phyloP scores from a whole-genome alignment of 2,113 vertebrate genomes.

The Anguilla rostrata region DNA sequence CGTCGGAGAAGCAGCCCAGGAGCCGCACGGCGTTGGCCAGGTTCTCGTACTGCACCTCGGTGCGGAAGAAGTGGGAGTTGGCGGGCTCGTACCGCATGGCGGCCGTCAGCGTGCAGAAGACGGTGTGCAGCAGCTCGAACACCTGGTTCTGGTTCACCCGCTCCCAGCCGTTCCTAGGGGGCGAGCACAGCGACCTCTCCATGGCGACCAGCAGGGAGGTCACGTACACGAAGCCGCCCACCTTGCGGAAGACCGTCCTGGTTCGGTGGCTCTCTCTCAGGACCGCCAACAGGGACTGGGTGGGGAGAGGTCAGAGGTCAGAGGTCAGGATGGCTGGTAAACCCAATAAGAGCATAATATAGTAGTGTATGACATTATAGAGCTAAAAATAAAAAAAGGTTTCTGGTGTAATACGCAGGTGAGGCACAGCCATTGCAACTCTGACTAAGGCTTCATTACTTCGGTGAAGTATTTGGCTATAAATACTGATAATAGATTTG shows the following conservation, averaged over 20 bases:
- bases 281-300: slow-evolving; percentile 84
- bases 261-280: slow-evolving; percentile 93
- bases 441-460: background rate
- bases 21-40: slow-evolving; percentile 93
- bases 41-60: slow-evolving; percentile 98
- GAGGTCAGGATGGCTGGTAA: background rate
- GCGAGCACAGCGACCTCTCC: slow-evolving; percentile 88
- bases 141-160: slow-evolving; percentile 91
- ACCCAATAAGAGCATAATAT: background rate
- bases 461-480: background rate
- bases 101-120: slow-evolving; percentile 92
- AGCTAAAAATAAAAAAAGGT: background rate
- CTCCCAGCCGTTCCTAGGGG: slow-evolving; percentile 87
- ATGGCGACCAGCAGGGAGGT: slow-evolving; percentile 95
- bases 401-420: background rate
- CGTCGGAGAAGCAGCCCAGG: slow-evolving; percentile 93
- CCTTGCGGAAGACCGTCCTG: slow-evolving; percentile 94
- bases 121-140: slow-evolving; percentile 90
- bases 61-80: slow-evolving; percentile 96
- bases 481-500: background rate
- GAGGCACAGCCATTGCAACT: background rate
- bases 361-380: background rate
- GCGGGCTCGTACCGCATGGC: slow-evolving; percentile 98
- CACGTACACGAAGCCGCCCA: slow-evolving; percentile 96
- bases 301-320: background rate